Base-by-base conservation (phyloP, 2,113 vertebrate species). In the Colius striatus region DNA sequence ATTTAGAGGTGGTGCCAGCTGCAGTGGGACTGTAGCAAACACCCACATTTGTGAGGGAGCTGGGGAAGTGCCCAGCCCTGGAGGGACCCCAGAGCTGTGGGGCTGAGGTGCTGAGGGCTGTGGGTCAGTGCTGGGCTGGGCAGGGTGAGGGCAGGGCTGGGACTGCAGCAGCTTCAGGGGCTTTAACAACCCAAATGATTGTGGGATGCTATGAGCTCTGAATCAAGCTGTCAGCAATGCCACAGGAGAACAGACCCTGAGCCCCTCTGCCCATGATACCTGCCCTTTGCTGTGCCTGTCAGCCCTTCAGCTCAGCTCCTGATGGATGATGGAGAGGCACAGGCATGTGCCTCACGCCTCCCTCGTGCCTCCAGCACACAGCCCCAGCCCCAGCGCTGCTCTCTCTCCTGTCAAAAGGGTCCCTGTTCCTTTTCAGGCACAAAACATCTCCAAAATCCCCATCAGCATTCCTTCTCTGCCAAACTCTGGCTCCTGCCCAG, bases 321-420 rank as follows among this genome's bases (percentile, higher is more conserved):
- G 38, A 41, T 41, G 38, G 38, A 41, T 41, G 38, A 20, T 3
- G 11, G 15, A 19, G 30, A 27, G 48, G 29, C 11, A 18, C 11
- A 7, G 38, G 38, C 21, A 2, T 2, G 1, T 1, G 10, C 19
- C 70, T 50, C 19, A 4, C 3, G 15, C 30, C 15, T 32, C 34
- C 23, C n/a, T n/a, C n/a, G n/a, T n/a, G n/a, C n/a, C n/a, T n/a
- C n/a, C 10, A 4, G 2, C 7, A 0, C 15, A 4, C 16, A 13
- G 55, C 51, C 38, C 60, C 7, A 2, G 26, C 0, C 1, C 22
- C 7, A 2, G 26, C 0, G 1, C 22, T 16, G 73, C 58, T 78
- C 38, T 30, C n/a, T 25, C 62, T 32, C 14, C 53, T 29, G 7
- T 20, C 6, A 10, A 23, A n/a, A 23, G 48, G 14, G 8, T 14